Percentiles rank a stretch among this genome's conserved stretches.
These are phyloP conservation scores for Chirona hameri DNA, from an alignment of 2,888 invertebrate genomes.

Conservation along the genomic window DNA sequence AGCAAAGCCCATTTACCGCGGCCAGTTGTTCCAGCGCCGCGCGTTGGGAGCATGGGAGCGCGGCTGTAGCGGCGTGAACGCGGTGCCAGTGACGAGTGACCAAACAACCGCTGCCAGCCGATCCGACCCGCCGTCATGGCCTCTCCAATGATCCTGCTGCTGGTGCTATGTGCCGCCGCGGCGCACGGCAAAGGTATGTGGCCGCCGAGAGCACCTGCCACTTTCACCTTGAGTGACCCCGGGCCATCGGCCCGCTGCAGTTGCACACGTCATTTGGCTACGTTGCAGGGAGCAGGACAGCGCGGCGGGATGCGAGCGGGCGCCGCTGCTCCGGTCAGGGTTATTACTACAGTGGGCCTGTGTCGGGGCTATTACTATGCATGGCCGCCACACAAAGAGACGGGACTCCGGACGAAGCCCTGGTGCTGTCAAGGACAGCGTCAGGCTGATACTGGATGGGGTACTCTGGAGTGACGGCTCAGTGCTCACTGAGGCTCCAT, in stretches of 20 bases:
- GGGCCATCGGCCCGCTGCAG: not conserved
- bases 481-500: too few species aligned
- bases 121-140: not conserved
- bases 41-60: not conserved
- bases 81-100: not conserved
- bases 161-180: not conserved
- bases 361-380: not conserved
- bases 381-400: not conserved
- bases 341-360: too few species aligned
- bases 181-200: not conserved
- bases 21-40: not conserved
- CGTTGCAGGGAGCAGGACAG: not conserved
- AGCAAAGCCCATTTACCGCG: too few species aligned
- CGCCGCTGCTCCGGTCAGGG: not conserved
- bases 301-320: not conserved
- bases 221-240: conserved; percentile 8
- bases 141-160: not conserved
- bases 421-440: too few species aligned
- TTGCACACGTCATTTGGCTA: not conserved
- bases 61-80: not conserved
- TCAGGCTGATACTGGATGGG: too few species aligned
- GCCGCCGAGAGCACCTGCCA: not conserved
- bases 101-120: not conserved
- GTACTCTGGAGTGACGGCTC: too few species aligned
- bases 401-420: too few species aligned